phyloP scores from a whole-genome alignment of 2,113 vertebrate species.

The Bucco capensis region DNA sequence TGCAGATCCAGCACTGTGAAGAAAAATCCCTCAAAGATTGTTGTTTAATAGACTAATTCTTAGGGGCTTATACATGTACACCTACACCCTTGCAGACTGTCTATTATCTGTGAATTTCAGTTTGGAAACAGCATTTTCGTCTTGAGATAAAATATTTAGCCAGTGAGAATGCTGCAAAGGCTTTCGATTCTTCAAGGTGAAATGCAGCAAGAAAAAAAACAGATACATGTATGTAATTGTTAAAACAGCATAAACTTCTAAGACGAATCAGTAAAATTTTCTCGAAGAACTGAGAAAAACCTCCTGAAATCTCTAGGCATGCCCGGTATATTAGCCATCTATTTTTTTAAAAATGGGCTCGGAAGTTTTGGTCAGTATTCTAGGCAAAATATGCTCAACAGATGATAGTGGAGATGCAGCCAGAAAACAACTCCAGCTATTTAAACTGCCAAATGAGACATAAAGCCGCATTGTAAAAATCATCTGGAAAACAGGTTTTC shows the following conservation, averaged over 20 bases:
- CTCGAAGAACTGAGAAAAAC: not conserved
- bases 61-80: not conserved
- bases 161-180: not conserved
- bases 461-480: conserved; percentile 86
- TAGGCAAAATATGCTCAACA: conserved; percentile 80
- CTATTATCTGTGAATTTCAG: not conserved
- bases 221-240: not conserved
- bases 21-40: not conserved
- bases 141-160: not conserved
- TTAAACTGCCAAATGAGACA: conserved; percentile 85
- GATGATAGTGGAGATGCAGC: conserved; percentile 79
- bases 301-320: not conserved
- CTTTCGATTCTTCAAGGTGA: not conserved
- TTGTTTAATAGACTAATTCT: not conserved
- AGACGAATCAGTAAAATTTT: not conserved
- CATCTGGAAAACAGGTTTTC: conserved; percentile 86
- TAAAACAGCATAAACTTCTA: not conserved
- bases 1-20: not conserved
- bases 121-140: not conserved
- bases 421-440: conserved; percentile 81
- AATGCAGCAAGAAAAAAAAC: not conserved
- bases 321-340: not conserved
- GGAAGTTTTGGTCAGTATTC: conserved; percentile 69
- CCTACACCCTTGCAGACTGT: not conserved
- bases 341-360: not conserved